Base-by-base conservation (phyloP, 2,113 vertebrate species). In the Oophaga pumilio region DNA sequence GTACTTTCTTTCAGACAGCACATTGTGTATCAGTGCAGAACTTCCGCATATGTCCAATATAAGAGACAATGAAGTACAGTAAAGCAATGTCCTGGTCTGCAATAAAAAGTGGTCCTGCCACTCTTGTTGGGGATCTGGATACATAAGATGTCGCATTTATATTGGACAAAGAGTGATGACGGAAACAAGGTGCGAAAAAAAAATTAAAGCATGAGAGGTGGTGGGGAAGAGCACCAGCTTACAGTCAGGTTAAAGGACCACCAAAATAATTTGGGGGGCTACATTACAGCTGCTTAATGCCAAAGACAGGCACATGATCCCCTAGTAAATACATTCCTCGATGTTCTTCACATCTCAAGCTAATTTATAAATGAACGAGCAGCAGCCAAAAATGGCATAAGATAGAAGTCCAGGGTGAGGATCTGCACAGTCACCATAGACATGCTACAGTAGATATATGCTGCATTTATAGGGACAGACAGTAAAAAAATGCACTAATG, bases 391-490 rank as follows among this genome's bases (percentile, higher is more conserved):
- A 60, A 11, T 11, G 6, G 33, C 26, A 33, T 12, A 57, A 57
- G n/a, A n/a, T 59, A 79, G 43, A 82, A 24, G 62, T 8, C 49
- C 26, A 9, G 52, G 66, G 33, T 62, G 43, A n/a, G 33, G 49
- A 50, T 24, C 26, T 9, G 53, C 50, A 62, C 10, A 50, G 52
- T 78, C n/a, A 66, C 60, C 66, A 66, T 64, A 49, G 64, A 17
- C 64, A 69, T 52, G 43, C 64, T 83, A 52, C 66, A 66, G n/a
- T n/a, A 50, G 60, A 15, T 64, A 28, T 8, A 62, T 20, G 20
- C 56, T 81, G 57, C 78, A 81, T 82, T 82, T 8, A 66, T 18
- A 79, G 24, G 11, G 60, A 82, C 60, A 52, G 62, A 26, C n/a
- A n/a, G 6, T 26, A 4, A 81, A 26, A 28, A 17, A 60, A 17